A percentile compares a stretch with the other conserved stretches of the same genome.
Conservation (phyloP, 92 coral and sea anemone genomes). For the Parazoanthus darwini region DNA sequence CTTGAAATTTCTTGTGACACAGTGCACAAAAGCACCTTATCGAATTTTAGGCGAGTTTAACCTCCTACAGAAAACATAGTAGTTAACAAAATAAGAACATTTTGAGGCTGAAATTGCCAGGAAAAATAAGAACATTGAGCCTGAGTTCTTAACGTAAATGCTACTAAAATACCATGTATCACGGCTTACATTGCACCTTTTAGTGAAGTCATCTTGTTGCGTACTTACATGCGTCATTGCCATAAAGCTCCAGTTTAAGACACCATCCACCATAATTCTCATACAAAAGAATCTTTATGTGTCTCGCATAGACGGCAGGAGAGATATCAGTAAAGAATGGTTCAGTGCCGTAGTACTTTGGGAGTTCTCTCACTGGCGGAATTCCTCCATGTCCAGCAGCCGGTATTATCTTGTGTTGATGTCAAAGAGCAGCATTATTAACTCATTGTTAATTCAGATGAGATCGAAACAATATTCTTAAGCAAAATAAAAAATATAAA, state of each 20-base stretch:
- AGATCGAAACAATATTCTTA: too few relatives aligned
- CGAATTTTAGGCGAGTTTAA: too few relatives aligned
- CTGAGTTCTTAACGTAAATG: too few relatives aligned
- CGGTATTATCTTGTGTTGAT: background rate
- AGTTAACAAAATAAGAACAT: too few relatives aligned
- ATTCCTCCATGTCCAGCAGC: background rate
- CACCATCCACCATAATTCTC: background rate
- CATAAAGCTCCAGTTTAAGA: slow-evolving; percentile 34
- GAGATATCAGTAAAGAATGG: slow-evolving; percentile 23
- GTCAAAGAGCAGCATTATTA: background rate
- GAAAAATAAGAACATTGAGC: too few relatives aligned
- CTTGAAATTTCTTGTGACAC: too few relatives aligned
- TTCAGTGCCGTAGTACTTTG: background rate
- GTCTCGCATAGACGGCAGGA: slow-evolving; percentile 25
- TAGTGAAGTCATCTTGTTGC: background rate
- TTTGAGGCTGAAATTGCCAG: too few relatives aligned
- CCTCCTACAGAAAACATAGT: too few relatives aligned
- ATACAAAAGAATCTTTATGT: slow-evolving; percentile 1
- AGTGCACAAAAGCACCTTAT: too few relatives aligned
- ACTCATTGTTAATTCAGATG: background rate
- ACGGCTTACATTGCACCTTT: too few relatives aligned
- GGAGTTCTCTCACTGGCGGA: background rate
- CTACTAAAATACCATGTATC: too few relatives aligned
- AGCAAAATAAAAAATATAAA: too few relatives aligned
- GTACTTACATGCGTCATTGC: slow-evolving; percentile 38